phyloP scores from a whole-genome alignment of 1,140 invertebrate species.

The Drosophila novamexicana region DNA sequence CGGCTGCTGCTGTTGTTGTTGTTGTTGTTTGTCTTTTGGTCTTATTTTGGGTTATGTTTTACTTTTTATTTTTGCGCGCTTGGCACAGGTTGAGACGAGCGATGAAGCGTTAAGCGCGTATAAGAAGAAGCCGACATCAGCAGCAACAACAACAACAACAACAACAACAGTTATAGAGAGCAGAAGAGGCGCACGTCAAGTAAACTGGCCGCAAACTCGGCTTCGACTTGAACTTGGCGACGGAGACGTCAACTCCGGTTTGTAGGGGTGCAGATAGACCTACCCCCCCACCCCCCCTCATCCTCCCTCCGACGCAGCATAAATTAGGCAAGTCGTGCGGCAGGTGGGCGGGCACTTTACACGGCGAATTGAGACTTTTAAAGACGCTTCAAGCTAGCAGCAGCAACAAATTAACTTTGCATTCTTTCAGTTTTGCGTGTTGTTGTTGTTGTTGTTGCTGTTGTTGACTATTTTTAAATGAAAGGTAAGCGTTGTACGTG shows the following conservation, averaged over 20 bases:
- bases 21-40: slow-evolving; percentile 49
- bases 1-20: slow-evolving; percentile 40
- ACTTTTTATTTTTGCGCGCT: slow-evolving; percentile 45
- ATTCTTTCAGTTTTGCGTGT: slow-evolving; percentile 36
- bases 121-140: slow-evolving; percentile 37
- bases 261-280: neutral
- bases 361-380: slow-evolving; percentile 5
- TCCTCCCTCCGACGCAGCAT: slow-evolving; percentile 11
- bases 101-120: slow-evolving; percentile 46
- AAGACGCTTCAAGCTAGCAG: slow-evolving; percentile 24
- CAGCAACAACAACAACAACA: slow-evolving; percentile 3
- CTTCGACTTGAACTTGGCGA: slow-evolving; percentile 39
- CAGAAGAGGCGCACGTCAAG: slow-evolving; percentile 33
- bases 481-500: slow-evolving; percentile 43
- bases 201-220: slow-evolving; percentile 51
- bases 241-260: slow-evolving; percentile 6
- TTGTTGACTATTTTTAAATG: slow-evolving; percentile 26
- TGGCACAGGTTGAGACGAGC: slow-evolving; percentile 71
- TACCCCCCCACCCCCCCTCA: neutral
- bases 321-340: slow-evolving; percentile 43
- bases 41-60: slow-evolving; percentile 38
- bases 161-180: slow-evolving; percentile 5
- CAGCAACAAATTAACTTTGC: slow-evolving; percentile 19
- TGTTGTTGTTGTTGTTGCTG: slow-evolving; percentile 4
- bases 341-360: slow-evolving; percentile 44